Evolutionary conservation across 2,797 vertebrate genomes (phyloP), one percentile per base, ranked within the genome.

Genomic region (Enteromius treurensis): DNA sequence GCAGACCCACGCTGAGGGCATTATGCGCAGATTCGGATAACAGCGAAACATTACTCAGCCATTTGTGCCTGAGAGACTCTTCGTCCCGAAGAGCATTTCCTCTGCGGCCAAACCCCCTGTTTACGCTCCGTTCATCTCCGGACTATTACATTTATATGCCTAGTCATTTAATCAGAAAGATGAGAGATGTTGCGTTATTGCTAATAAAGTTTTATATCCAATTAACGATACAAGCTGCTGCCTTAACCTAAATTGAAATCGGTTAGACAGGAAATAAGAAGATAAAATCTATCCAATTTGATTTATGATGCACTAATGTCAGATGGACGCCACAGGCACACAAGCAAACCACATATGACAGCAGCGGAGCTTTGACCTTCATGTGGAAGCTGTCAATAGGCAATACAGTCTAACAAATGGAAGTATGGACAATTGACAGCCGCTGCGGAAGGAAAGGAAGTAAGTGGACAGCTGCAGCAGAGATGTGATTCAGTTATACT

Each of bases 231-330:
- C 83, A 82, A 58, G 65, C 74, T 47, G 74, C 64, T 77, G 74
- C 80, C 81, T 40, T 11, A 32, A 53, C 62, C 86, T 62, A 67
- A 86, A 87, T 60, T 69, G 65, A 81, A 82, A 87, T 83, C 40
- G 47, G 73, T 68, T 77, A 83, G 62, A 80, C 70, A 80, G 82
- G 68, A 81, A 87, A 86, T 76, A 84, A 84, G 81, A 62, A 64
- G 32, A 80, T 80, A 17, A 55, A 83, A 86, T 87, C 51, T 68
- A 88, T 86, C 79, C 64, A 34, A 73, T 76, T n/a, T 67, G 80
- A 80, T 84, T 85, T 74, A 82, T 29, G 49, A 83, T 74, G 68
- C 76, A 64, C 32, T 84, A 69, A 77, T 45, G 45, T 49, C 13
- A 9, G 74, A 85, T 29, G 80, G 80, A 62, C n/a, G 53, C 74